These are phyloP conservation scores for Thamnophis elegans DNA, from an alignment of 2,797 vertebrate species.

Conservation along the genomic window DNA sequence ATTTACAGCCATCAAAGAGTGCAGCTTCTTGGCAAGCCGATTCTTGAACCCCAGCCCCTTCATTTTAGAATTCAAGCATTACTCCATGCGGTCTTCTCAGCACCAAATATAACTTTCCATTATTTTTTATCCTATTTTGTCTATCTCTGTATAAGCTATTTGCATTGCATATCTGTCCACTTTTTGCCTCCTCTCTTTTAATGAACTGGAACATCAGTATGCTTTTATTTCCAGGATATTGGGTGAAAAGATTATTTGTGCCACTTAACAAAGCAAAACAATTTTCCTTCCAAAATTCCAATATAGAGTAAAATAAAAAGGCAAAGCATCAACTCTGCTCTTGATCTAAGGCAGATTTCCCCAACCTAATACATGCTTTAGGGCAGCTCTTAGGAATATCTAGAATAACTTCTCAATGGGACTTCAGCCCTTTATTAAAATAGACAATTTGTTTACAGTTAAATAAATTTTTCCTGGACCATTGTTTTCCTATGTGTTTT, in stretches of 20 bases:
- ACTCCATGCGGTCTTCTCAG: background rate
- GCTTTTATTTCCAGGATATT: background rate
- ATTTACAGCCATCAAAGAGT: constrained; percentile 8
- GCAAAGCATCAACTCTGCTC: background rate
- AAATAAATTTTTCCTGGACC: background rate
- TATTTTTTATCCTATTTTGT: background rate
- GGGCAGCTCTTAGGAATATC: background rate
- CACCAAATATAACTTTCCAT: background rate
- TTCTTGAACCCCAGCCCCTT: background rate
- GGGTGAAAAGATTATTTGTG: background rate
- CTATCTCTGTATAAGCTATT: background rate
- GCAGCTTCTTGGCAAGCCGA: background rate
- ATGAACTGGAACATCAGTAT: background rate
- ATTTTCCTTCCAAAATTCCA: background rate
- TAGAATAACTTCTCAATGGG: background rate
- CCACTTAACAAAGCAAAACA: background rate
- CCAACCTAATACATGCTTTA: background rate
- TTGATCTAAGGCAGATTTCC: background rate
- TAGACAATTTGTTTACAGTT: background rate
- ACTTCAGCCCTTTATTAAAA: background rate
- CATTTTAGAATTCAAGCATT: background rate
- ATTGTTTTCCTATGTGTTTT: background rate
- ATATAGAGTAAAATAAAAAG: background rate
- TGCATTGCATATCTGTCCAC: background rate
- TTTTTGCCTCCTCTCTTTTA: background rate